These are phyloP conservation scores for Brachionus calyciflorus DNA, from an alignment of 1,140 invertebrate genomes.

Conservation along the genomic window DNA sequence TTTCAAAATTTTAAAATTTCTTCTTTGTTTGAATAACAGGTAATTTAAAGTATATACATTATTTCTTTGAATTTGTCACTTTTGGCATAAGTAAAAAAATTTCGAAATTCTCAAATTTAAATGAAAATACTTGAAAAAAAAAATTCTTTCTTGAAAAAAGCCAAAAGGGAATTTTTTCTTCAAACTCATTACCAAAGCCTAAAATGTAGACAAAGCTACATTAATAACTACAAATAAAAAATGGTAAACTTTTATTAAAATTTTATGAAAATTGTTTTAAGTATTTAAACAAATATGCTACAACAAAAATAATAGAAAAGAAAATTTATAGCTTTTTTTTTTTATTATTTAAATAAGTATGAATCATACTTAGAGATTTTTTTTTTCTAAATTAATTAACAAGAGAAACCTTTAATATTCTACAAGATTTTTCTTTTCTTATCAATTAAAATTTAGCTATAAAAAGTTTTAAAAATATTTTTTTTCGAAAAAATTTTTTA, in stretches of 20 bases:
- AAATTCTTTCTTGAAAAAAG: background rate
- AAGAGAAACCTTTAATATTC: constrained; percentile 5
- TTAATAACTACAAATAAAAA: constrained; percentile 13
- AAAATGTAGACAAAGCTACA: too few species aligned
- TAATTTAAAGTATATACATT: too few species aligned
- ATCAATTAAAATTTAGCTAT: constrained; percentile 32
- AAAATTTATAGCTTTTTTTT: constrained; percentile 10
- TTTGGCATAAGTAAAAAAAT: background rate
- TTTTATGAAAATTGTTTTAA: constrained; percentile 8
- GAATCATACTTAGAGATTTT: background rate
- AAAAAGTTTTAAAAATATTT: background rate
- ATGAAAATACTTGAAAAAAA: constrained; percentile 11
- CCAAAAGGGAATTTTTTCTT: constrained; percentile 10
- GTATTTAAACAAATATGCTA: constrained; percentile 30
- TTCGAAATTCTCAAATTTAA: constrained; percentile 2
- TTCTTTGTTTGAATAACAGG: constrained; percentile 40
- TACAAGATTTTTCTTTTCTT: background rate
- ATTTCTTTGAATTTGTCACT: too few species aligned
- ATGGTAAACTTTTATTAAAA: background rate
- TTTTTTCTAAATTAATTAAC: constrained; percentile 30
- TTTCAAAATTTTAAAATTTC: background rate
- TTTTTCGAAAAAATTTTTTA: background rate
- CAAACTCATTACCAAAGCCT: too few species aligned
- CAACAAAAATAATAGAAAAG: too few species aligned
- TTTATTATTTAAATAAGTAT: background rate